Evolutionary conservation across 2,888 invertebrate genomes (phyloP).

Genomic region (Desoria tigrina): DNA sequence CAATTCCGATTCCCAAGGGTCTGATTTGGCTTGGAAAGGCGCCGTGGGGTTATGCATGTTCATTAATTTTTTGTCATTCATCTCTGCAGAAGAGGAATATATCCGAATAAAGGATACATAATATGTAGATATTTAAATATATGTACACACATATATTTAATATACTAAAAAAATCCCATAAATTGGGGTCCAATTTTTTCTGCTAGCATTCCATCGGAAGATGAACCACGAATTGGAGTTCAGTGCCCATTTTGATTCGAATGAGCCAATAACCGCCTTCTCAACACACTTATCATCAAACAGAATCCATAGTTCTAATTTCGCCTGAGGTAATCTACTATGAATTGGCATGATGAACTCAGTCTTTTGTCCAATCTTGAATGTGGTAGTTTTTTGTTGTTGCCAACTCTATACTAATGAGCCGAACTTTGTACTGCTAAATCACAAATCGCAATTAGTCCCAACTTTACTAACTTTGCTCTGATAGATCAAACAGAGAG

Average conservation of each 20-base stretch:
- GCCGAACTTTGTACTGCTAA: constrained; percentile 17
- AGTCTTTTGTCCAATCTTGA: neutral
- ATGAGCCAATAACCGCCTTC: constrained; percentile 20
- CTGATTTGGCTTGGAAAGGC: constrained; percentile 8
- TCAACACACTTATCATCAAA: constrained; percentile 16
- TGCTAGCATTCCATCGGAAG: constrained; percentile 3
- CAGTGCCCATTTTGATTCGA: constrained; percentile 18
- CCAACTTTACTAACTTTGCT: neutral
- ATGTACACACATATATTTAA: neutral
- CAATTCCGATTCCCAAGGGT: constrained; percentile 2
- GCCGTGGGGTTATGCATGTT: constrained; percentile 28
- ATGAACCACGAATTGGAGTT: constrained; percentile 20
- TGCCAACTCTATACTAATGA: constrained; percentile 10
- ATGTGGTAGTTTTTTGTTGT: neutral
- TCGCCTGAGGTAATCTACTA: constrained; percentile 11
- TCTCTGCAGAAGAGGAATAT: neutral
- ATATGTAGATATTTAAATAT: neutral
- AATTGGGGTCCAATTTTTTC: constrained; percentile 14
- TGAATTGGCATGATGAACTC: constrained; percentile 13
- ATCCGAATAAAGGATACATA: neutral
- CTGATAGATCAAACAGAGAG: no score
- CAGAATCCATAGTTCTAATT: constrained; percentile 18
- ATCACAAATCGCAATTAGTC: constrained; percentile 19
- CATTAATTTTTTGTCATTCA: constrained; percentile 32
- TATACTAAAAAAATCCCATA: constrained; percentile 8